Percentiles rank a stretch among this genome's conserved stretches.
These are phyloP conservation scores for Taxidea taxus DNA, from an alignment of 2,113 vertebrate genomes.

Conservation along the genomic window DNA sequence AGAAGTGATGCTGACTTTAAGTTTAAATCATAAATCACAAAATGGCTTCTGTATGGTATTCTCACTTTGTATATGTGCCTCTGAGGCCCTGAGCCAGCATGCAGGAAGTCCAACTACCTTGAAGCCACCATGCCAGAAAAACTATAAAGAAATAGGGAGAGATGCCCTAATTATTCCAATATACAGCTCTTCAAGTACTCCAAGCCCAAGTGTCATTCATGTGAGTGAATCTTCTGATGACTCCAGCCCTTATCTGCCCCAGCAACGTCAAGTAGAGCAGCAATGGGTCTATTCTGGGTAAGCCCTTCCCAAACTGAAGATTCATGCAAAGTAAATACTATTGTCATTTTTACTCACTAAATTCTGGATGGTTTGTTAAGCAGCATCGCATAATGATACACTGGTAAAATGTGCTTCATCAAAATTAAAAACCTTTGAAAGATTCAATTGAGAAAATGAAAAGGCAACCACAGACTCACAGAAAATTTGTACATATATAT, in stretches of 20 bases:
- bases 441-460: neutral
- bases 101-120: neutral
- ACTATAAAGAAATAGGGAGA: neutral
- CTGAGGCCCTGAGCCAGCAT: neutral
- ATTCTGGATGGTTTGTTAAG: neutral
- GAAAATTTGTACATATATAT: constrained; percentile 1
- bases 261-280: neutral
- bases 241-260: neutral
- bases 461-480: neutral
- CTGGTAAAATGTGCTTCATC: neutral
- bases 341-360: neutral
- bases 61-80: neutral
- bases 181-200: neutral
- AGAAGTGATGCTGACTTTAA: neutral
- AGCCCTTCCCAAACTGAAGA: neutral
- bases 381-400: neutral
- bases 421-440: neutral
- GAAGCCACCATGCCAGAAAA: neutral
- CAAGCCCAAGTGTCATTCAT: neutral
- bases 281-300: neutral
- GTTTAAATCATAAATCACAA: neutral
- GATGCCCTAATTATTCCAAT: neutral
- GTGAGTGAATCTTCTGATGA: neutral
- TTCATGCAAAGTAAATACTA: neutral
- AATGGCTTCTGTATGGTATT: neutral